Base-by-base conservation (phyloP, 2,888 invertebrate species). In the Sarcophaga subvicina region DNA sequence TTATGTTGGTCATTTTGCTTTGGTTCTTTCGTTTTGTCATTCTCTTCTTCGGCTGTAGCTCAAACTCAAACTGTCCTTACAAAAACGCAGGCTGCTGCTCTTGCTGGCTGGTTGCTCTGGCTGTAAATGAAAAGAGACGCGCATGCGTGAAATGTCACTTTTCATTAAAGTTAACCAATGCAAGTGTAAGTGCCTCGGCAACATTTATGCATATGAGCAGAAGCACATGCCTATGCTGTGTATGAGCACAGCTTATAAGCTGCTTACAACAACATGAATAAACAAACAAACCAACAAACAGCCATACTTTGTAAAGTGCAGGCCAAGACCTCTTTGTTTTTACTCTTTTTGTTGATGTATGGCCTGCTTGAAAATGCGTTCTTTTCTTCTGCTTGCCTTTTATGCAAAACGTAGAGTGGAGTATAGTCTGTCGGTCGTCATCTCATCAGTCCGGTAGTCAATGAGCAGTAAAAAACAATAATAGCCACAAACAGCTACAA, bases 71-170 rank as follows among this genome's bases (percentile, higher is more conserved):
- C 62, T 83, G 72, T 63, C 73, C 69, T 82, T 82, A 37, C 37
- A 37, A 8, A 66, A 12, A 47, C 4, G 62, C 12, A 54, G 69
- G 78, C 22, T 79, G 59, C 64, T 71, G 85, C 78, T 82, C 0
- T 64, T 6, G 37, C 37, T 37, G 37, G 37, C 37, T 37, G 37
- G 37, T 10, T 37, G 10, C 47, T 70, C 2, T 73, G 63, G 27
- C 72, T 77, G 82, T 77, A 87, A 87, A 84, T 85, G 80, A 71
- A 85, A 80, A 76, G 77, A 86, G 75, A 86, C 85, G 87, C 88
- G 89, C 92, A 90, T 92, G 92, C 91, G 91, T 91, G 91, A 92
- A 91, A 91, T 92, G 92, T 92, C 92, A 92, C 92, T 91, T 92
- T 91, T 91, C 91, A 92, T 92, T 92, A 92, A 90, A 89, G 83